Evolutionary conservation across 2,113 vertebrate genomes (phyloP).

Genomic region (Romanogobio albipinnatus): DNA sequence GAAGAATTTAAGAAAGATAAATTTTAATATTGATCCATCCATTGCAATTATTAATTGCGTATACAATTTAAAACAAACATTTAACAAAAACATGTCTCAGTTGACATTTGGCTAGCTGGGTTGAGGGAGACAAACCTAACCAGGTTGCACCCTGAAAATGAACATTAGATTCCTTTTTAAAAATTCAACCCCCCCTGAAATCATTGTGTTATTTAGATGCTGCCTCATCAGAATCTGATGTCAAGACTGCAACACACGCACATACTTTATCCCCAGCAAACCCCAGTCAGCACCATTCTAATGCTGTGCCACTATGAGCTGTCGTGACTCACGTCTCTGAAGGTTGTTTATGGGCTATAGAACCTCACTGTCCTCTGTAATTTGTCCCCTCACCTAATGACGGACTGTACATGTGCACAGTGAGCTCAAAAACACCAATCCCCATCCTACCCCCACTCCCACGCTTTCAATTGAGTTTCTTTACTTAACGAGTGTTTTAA

Average conservation of each 20-base stretch:
- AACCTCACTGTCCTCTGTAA: constrained; percentile 26
- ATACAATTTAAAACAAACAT: not conserved
- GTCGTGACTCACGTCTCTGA: constrained; percentile 43
- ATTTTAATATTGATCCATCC: not conserved
- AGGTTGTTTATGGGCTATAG: constrained; percentile 34
- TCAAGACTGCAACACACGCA: not conserved
- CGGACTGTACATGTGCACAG: constrained; percentile 20
- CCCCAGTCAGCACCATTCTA: constrained; percentile 22
- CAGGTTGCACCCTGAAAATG: not conserved
- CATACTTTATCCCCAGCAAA: constrained; percentile 15
- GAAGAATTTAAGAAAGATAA: not conserved
- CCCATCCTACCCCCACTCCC: not conserved
- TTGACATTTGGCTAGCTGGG: not conserved
- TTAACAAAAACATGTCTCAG: too few species aligned
- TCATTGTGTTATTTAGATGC: constrained; percentile 31
- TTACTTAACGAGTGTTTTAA: not conserved
- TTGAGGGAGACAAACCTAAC: not conserved
- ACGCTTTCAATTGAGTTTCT: not conserved
- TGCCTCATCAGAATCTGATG: constrained; percentile 39
- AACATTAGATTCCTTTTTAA: not conserved
- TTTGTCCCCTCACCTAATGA: constrained; percentile 41
- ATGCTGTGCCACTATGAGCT: not conserved
- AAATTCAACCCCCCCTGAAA: not conserved
- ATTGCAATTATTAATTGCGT: not conserved
- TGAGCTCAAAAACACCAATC: constrained; percentile 6